Evolutionary conservation across 2,113 vertebrate genomes (phyloP), one percentile per base, ranked within the genome.

Genomic region (Phrynosoma blainvillii): DNA sequence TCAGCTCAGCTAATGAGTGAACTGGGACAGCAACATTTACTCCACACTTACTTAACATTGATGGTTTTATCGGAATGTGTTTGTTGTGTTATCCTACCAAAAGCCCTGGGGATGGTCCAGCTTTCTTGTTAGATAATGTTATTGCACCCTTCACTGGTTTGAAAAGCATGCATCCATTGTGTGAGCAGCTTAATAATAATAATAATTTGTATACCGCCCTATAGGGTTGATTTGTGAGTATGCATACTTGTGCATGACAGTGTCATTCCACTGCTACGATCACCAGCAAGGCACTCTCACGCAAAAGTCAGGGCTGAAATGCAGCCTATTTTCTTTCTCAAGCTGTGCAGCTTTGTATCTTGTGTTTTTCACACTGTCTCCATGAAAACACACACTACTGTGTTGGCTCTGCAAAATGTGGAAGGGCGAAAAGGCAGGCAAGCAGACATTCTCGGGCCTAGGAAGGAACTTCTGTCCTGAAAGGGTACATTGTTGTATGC

Each of bases 301-400:
- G 91, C 79, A 93, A 89, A 85, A 25, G 81, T 87, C 88, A 86
- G 81, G 85, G 89, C 84, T 36, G 82, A 92, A 94, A 89, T 73
- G 36, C 40, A 68, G 59, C 82, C 84, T 85, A 79, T 90, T 87
- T 32, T 32, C 86, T 93, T 87, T 84, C 86, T 86, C 92, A 93
- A 95, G 93, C 87, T 93, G 91, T 94, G 87, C 79, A 87, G 62
- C n/a, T 56, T 89, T 85, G 89, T 88, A 94, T 92, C 91, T 93
- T 91, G 86, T 79, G 4, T 88, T 93, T 79, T 7, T 88, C 85
- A 90, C 82, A 81, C 89, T 91, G 88, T 27, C 66, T 92, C 89
- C 56, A 84, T 62, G 20, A 93, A 88, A 91, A 90, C 76, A 27
- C 76, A 54, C 81, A 5, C 36, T 85, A 88, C 30, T 85, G 70